Percentiles rank a stretch among this genome's conserved stretches.
Conservation (phyloP, 2,888 invertebrate species). For the Aleiodes leptofemur region DNA sequence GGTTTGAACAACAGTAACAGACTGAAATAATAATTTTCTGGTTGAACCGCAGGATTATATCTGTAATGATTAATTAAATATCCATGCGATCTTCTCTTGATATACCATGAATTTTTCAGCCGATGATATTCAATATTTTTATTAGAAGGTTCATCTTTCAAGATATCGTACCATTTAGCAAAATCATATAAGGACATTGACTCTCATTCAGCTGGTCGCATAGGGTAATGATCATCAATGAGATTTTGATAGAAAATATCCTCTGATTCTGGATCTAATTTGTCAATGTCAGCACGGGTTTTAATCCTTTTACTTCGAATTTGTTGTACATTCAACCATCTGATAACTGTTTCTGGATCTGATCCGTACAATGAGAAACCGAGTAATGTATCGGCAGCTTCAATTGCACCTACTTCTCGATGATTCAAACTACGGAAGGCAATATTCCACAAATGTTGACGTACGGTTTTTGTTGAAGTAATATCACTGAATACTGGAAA, state of each 20-base stretch:
- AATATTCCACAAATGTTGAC: slow-evolving; percentile 61
- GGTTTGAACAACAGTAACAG: slow-evolving; percentile 59
- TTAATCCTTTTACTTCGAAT: slow-evolving; percentile 52
- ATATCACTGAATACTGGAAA: no score
- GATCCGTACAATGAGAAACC: slow-evolving; percentile 65
- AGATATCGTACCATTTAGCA: slow-evolving; percentile 55
- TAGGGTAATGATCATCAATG: slow-evolving; percentile 62
- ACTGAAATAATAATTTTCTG: slow-evolving; percentile 60
- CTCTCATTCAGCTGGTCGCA: slow-evolving; percentile 60
- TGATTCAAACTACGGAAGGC: slow-evolving; percentile 60
- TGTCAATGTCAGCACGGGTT: slow-evolving; percentile 41
- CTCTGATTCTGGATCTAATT: slow-evolving; percentile 54
- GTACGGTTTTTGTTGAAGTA: slow-evolving; percentile 61
- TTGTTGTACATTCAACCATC: slow-evolving; percentile 67
- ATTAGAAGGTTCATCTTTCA: slow-evolving; percentile 35
- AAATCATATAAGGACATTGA: slow-evolving; percentile 56
- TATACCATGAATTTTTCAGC: slow-evolving; percentile 45
- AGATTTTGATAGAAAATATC: slow-evolving; percentile 61
- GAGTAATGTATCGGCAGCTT: slow-evolving; percentile 65
- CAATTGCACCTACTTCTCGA: slow-evolving; percentile 67
- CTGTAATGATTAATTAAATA: slow-evolving; percentile 43
- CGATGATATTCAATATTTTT: slow-evolving; percentile 47
- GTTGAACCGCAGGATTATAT: slow-evolving; percentile 56
- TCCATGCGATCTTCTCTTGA: slow-evolving; percentile 55
- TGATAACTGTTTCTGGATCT: slow-evolving; percentile 63